Percentiles rank a stretch among this genome's conserved stretches.
phyloP scores from a whole-genome alignment of 2,888 invertebrate genomes.

The Rhyacophila evoluta region DNA sequence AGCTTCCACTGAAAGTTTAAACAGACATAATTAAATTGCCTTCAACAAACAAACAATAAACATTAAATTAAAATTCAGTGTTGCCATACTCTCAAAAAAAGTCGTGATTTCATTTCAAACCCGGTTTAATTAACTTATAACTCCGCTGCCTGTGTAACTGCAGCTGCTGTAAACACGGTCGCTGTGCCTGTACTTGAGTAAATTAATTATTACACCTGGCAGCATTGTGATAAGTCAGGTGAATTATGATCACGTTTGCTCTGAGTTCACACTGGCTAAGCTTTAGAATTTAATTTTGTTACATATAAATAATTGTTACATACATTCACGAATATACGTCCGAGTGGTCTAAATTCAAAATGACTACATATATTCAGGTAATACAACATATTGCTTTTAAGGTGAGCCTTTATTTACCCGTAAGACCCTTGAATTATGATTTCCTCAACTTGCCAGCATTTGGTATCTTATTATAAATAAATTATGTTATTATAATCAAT shows the following conservation, averaged over 20 bases:
- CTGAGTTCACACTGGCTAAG: not conserved
- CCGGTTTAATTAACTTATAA: constrained; percentile 46
- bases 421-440: no score
- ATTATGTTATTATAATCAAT: no score
- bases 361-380: no score
- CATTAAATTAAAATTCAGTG: constrained; percentile 21
- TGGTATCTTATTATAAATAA: no score
- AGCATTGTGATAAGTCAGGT: constrained; percentile 30
- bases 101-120: constrained; percentile 36
- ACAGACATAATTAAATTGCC: not conserved
- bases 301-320: no score
- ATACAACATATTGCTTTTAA: no score
- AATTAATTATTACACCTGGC: constrained; percentile 45
- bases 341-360: no score
- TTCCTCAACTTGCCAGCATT: no score
- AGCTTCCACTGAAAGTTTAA: not conserved
- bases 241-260: constrained; percentile 24
- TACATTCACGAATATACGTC: no score
- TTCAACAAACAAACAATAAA: constrained; percentile 16
- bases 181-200: constrained; percentile 26
- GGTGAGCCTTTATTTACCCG: no score
- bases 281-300: not conserved
- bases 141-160: constrained; percentile 7
- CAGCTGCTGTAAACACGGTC: constrained; percentile 25
- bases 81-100: constrained; percentile 25